Evolutionary conservation across 2,797 vertebrate genomes (phyloP), one percentile per base, ranked within the genome.

Genomic region (Ctenosaura bakeri): DNA sequence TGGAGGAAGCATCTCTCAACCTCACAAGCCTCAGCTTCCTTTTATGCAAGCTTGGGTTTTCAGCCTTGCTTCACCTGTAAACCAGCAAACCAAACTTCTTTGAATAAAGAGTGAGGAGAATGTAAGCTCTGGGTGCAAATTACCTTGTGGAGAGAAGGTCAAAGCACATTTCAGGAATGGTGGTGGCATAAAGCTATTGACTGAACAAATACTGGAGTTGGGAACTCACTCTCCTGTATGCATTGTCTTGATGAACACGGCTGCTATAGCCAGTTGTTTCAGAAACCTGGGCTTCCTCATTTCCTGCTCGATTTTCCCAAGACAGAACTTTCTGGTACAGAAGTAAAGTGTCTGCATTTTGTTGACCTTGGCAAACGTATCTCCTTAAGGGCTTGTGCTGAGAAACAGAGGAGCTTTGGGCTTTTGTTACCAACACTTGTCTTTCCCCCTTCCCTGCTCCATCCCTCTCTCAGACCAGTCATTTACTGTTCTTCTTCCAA

Each of bases 351-450:
- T 80, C 92, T 20, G 35, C 26, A 87, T 91, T 92, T 93, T 80
- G 89, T 87, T 88, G 91, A 87, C 93, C 46, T 16, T 92, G 91
- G 35, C 88, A 92, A 50, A 90, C 38, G 18, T 83, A 4, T 69
- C 35, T 35, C 1, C 77, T 69, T 46, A 42, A 78, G 8, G 2
- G 29, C 14, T 32, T 85, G 88, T 91, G 87, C 92, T 90, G 82
- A 64, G 93, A 94, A 90, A 42, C 6, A 86, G 83, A 92, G 78
- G 79, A 87, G 77, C 74, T 73, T 80, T 93, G 94, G 87, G 86
- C 88, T 93, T 92, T 92, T 32, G 87, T 86, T 46, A 89, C 83
- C 81, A 73, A 64, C 42, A 9, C 2, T 90, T 84, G 76, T 56
- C 92, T 69, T 85, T 52, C 74, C 29, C 18, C 22, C 62, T 50